phyloP scores from a whole-genome alignment of 2,888 invertebrate species.

The Autographa pulchrina region DNA sequence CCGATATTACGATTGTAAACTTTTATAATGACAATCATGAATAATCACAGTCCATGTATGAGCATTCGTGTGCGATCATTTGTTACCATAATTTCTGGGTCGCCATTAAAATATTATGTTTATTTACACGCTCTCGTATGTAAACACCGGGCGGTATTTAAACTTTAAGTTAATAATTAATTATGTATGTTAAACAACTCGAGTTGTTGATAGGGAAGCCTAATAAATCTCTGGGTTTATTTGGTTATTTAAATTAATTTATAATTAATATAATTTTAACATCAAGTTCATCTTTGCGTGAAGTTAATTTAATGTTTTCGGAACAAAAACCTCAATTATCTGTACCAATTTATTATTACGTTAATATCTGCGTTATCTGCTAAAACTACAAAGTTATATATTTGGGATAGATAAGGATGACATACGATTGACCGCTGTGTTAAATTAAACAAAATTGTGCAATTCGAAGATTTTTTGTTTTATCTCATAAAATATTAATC shows the following conservation, averaged over 20 bases:
- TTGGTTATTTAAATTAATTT: constrained; percentile 20
- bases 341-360: neutral
- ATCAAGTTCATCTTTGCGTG: constrained; percentile 5
- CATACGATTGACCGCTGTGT: constrained; percentile 1
- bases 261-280: constrained; percentile 7
- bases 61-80: constrained; percentile 38
- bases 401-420: neutral
- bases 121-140: constrained; percentile 36
- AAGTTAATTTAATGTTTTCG: constrained; percentile 2
- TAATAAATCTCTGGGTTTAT: constrained; percentile 40
- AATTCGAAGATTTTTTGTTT: neutral
- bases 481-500: neutral
- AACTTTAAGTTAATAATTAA: constrained; percentile 8
- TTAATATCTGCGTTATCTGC: neutral
- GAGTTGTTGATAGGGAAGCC: constrained; percentile 36
- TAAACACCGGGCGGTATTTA: constrained; percentile 36
- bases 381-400: neutral
- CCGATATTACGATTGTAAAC: constrained; percentile 49
- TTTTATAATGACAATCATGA: constrained; percentile 58
- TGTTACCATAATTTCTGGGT: constrained; percentile 43
- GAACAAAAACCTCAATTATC: constrained; percentile 6
- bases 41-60: constrained; percentile 46
- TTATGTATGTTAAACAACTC: constrained; percentile 33
- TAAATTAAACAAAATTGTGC: neutral
- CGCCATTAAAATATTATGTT: constrained; percentile 37